phyloP scores from a whole-genome alignment of 2,113 vertebrate species.

The Typhlomys cinereus region DNA sequence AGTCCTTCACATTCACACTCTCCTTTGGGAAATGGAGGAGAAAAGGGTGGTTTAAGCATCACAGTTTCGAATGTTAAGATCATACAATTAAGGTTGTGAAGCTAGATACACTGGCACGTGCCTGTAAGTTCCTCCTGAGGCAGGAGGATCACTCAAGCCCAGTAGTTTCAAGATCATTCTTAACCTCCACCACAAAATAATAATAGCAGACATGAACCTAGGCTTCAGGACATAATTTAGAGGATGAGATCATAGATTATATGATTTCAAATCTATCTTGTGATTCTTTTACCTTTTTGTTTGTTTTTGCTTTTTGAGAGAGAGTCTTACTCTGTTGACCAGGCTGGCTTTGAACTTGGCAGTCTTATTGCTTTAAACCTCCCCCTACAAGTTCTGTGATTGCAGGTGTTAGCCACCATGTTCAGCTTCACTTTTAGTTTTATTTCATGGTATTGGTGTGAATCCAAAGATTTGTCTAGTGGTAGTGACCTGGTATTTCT shows the following conservation, averaged over 20 bases:
- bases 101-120: neutral
- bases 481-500: slow-evolving; percentile 23
- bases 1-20: slow-evolving; percentile 14
- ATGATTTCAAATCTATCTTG: slow-evolving; percentile 25
- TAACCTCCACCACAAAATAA: neutral
- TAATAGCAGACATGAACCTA: neutral
- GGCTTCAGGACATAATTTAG: slow-evolving; percentile 32
- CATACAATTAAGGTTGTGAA: neutral
- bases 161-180: neutral
- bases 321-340: too few relatives aligned
- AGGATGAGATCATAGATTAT: slow-evolving; percentile 39
- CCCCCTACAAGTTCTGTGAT: neutral
- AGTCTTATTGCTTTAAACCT: neutral
- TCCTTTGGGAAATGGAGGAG: slow-evolving; percentile 15
- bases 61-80: slow-evolving; percentile 53
- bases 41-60: slow-evolving; percentile 7
- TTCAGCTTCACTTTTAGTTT: neutral
- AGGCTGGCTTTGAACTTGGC: too few relatives aligned
- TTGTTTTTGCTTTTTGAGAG: neutral
- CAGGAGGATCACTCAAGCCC: neutral
- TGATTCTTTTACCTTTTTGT: neutral
- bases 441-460: slow-evolving; percentile 18
- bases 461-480: slow-evolving; percentile 39
- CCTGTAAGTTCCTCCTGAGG: neutral
- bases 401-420: neutral